These are phyloP conservation scores for Rhinoraja longicauda DNA, from an alignment of 2,797 vertebrate genomes.

Conservation along the genomic window DNA sequence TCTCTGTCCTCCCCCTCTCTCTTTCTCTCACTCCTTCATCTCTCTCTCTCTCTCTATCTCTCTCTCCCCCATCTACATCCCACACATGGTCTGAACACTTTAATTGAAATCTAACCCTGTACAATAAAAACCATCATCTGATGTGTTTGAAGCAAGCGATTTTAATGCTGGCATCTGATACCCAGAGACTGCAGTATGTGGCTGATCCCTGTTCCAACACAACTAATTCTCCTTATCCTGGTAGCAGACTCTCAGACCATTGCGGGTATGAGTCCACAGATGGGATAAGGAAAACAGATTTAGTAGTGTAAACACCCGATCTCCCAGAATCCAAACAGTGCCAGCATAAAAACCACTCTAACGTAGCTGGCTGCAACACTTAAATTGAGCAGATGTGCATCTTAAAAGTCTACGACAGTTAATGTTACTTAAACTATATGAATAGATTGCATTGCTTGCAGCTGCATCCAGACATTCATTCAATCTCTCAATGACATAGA, in stretches of 20 bases:
- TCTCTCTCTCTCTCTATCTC: not conserved
- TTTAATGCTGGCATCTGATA: not conserved
- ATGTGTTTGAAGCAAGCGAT: not conserved
- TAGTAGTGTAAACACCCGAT: not conserved
- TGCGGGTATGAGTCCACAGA: not conserved
- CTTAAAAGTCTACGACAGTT: not conserved
- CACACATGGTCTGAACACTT: not conserved
- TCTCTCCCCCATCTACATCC: not conserved
- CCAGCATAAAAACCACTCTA: not conserved
- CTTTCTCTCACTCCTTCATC: not conserved
- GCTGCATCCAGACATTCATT: not conserved
- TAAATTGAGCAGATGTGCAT: not conserved
- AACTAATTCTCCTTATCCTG: not conserved
- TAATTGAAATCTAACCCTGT: not conserved
- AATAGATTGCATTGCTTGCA: conserved; percentile 1
- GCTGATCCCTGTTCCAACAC: not conserved
- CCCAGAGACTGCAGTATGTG: not conserved
- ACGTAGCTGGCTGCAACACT: not conserved
- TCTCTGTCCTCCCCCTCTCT: not conserved
- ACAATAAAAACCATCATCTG: not conserved
- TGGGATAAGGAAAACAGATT: not conserved
- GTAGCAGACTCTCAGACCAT: not conserved
- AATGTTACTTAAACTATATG: not conserved
- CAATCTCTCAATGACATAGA: not conserved
- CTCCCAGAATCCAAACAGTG: conserved; percentile 11